phyloP scores from a whole-genome alignment of 2,113 vertebrate species.

The Toxostoma redivivum region DNA sequence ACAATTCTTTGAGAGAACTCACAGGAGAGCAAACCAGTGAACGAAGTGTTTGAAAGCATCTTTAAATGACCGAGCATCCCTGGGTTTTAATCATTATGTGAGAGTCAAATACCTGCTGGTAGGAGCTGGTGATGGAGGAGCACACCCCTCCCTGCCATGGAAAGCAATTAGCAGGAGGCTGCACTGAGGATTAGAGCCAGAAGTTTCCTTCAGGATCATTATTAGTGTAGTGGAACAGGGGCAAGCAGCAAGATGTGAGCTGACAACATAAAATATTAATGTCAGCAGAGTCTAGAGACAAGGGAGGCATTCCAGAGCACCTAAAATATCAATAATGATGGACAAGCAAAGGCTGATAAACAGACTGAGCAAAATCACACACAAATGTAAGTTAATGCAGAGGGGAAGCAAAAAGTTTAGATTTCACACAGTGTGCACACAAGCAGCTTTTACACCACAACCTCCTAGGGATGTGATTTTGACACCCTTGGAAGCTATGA shows the following conservation, averaged over 20 bases:
- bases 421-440: not conserved
- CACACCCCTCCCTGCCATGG: not conserved
- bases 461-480: not conserved
- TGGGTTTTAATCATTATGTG: not conserved
- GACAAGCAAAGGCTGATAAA: not conserved
- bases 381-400: not conserved
- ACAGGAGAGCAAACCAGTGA: not conserved
- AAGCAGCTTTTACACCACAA: not conserved
- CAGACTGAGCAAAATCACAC: not conserved
- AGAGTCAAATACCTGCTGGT: not conserved
- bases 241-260: conserved; percentile 15
- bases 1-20: not conserved
- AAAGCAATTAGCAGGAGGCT: conserved; percentile 20
- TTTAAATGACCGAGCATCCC: not conserved
- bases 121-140: not conserved
- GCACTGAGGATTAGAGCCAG: not conserved
- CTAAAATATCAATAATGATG: not conserved
- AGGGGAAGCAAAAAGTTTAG: not conserved
- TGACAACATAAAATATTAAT: conserved; percentile 12
- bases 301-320: not conserved
- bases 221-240: not conserved
- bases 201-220: not conserved
- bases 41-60: not conserved
- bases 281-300: not conserved
- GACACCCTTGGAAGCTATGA: not conserved